These are phyloP conservation scores for Dastarcus helophoroides DNA, from an alignment of 2,888 invertebrate species.

Conservation along the genomic window DNA sequence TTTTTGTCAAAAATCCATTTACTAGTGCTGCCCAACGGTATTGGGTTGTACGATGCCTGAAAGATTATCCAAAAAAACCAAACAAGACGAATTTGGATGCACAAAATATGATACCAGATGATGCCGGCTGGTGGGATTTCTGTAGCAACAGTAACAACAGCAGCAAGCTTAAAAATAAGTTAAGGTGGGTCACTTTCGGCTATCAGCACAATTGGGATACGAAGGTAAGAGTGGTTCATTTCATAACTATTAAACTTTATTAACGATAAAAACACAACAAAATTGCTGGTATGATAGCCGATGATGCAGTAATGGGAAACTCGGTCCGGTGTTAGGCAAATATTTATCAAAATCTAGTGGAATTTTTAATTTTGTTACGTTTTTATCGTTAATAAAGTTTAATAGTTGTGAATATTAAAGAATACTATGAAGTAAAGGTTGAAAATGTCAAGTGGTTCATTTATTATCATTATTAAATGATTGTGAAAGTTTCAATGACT, in stretches of 20 bases:
- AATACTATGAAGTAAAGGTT: too few relatives aligned
- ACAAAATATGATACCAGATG: slow-evolving; percentile 31
- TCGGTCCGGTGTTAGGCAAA: too few relatives aligned
- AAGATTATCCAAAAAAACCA: slow-evolving; percentile 64
- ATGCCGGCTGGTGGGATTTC: slow-evolving; percentile 54
- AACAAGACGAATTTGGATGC: slow-evolving; percentile 58
- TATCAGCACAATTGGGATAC: slow-evolving; percentile 98
- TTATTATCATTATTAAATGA: too few relatives aligned
- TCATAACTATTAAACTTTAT: too few relatives aligned
- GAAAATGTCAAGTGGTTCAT: too few relatives aligned
- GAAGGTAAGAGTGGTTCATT: slow-evolving; percentile 63
- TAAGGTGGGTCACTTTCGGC: slow-evolving; percentile 93
- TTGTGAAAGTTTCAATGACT: too few relatives aligned
- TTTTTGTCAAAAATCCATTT: slow-evolving; percentile 77
- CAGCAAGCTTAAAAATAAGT: slow-evolving; percentile 36
- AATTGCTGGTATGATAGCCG: not conserved
- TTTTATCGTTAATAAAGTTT: too few relatives aligned
- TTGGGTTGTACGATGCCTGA: slow-evolving; percentile 70
- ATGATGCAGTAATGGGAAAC: too few relatives aligned
- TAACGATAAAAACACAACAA: slow-evolving; percentile 6
- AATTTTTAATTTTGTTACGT: too few relatives aligned
- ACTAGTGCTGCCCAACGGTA: slow-evolving; percentile 63
- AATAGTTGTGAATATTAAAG: too few relatives aligned
- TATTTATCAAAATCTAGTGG: too few relatives aligned
- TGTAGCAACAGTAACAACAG: slow-evolving; percentile 35